phyloP scores from a whole-genome alignment of 2,888 invertebrate species.

The Shargacucullia verbasci region DNA sequence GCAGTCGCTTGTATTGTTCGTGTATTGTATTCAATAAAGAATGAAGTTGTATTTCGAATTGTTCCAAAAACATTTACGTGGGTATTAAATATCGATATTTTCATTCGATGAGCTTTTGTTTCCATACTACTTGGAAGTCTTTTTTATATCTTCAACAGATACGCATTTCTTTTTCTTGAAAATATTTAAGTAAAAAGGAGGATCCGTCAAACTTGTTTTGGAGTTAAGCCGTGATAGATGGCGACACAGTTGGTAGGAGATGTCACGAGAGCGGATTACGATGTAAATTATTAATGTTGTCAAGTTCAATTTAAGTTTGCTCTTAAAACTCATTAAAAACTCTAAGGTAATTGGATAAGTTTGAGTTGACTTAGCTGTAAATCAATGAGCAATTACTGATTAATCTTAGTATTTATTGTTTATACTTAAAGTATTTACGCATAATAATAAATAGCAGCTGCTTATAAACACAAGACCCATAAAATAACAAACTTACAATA shows the following conservation, averaged over 20 bases:
- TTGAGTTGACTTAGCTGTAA: neutral
- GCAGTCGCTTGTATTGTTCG: too few relatives aligned
- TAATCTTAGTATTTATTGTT: constrained; percentile 3
- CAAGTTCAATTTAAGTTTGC: constrained; percentile 30
- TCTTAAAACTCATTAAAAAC: constrained; percentile 4
- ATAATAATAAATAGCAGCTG: neutral
- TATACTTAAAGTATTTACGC: neutral
- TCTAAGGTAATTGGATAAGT: constrained; percentile 2
- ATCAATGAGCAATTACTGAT: neutral
- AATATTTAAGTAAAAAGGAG: constrained; percentile 6
- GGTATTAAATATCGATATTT: too few relatives aligned
- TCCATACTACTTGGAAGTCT: neutral
- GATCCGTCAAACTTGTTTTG: constrained; percentile 30
- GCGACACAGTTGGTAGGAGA: constrained; percentile 24
- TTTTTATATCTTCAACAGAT: neutral
- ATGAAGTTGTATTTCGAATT: too few relatives aligned
- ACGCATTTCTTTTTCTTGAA: neutral
- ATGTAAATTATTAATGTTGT: constrained; percentile 34
- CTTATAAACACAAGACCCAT: neutral
- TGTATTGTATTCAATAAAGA: too few relatives aligned
- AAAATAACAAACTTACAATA: neutral
- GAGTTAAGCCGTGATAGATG: constrained; percentile 37
- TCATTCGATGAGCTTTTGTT: neutral
- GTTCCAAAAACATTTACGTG: too few relatives aligned
- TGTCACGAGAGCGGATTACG: constrained; percentile 28